Evolutionary conservation across 2,797 vertebrate species (phyloP).

Genomic region (Dendrocincla tyrannina): DNA sequence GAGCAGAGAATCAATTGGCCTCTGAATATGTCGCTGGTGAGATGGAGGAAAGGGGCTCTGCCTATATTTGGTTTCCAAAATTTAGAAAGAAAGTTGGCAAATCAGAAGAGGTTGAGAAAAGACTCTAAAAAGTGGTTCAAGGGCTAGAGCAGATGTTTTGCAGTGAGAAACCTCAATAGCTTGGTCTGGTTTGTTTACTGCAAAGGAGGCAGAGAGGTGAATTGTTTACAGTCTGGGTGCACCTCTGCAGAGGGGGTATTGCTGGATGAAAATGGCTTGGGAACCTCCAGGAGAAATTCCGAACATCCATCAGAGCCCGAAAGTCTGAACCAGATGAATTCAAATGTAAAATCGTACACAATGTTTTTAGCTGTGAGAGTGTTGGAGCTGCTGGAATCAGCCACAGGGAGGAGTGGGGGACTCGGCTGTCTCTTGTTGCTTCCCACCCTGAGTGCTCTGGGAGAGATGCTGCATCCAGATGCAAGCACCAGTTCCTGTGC

Average conservation of each 20-base stretch:
- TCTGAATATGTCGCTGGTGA: neutral
- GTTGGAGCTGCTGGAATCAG: neutral
- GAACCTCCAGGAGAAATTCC: neutral
- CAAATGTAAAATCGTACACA: neutral
- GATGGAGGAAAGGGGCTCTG: neutral
- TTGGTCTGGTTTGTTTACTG: slow-evolving; percentile 29
- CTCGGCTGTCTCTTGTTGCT: neutral
- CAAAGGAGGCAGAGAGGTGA: neutral
- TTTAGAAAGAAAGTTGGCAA: neutral
- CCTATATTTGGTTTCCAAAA: neutral
- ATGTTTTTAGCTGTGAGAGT: neutral
- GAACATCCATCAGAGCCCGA: neutral
- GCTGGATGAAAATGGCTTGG: neutral
- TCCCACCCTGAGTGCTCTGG: neutral
- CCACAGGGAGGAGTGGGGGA: neutral
- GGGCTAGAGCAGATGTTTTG: slow-evolving; percentile 10
- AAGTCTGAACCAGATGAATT: neutral
- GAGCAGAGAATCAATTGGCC: neutral
- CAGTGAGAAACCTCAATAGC: neutral
- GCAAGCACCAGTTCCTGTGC: neutral
- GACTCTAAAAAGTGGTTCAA: neutral
- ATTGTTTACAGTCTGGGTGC: slow-evolving; percentile 13
- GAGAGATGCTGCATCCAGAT: neutral
- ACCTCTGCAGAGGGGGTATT: neutral
- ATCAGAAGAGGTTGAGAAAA: neutral